Percentiles rank a stretch among this genome's conserved stretches.
Conservation (phyloP, 2,797 vertebrate genomes). For the Sebastes ruberrimus region DNA sequence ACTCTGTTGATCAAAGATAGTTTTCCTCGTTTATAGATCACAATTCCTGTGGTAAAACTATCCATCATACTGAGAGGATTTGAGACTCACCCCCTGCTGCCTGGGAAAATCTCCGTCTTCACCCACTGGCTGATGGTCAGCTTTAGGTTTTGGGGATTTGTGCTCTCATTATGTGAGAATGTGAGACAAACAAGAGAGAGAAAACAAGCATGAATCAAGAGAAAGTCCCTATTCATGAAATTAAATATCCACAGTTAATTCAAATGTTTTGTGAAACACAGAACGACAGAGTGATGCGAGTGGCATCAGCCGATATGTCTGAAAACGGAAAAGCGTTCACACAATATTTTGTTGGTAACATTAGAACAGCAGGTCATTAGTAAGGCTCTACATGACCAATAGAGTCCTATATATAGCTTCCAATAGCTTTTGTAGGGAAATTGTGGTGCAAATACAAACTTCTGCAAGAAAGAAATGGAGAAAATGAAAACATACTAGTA, state of each 20-base stretch:
- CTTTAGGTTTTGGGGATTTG: not conserved
- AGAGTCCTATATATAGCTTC: not conserved
- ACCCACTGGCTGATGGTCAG: not conserved
- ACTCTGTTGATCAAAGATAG: conserved; percentile 56
- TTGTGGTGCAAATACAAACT: not conserved
- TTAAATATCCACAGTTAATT: not conserved
- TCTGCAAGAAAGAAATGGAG: not conserved
- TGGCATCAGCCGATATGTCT: not conserved
- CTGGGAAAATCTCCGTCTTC: not conserved
- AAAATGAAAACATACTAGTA: not conserved
- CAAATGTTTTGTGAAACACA: not conserved
- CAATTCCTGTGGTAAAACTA: conserved; percentile 46
- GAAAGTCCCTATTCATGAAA: not conserved
- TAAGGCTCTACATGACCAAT: not conserved
- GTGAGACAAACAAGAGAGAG: not conserved
- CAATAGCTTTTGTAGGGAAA: not conserved
- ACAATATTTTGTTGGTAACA: not conserved
- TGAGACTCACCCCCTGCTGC: not conserved
- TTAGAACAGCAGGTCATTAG: not conserved
- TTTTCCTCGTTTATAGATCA: conserved; percentile 35
- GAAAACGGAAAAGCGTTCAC: not conserved
- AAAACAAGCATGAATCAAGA: not conserved
- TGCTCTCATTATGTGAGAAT: not conserved
- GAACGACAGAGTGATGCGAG: not conserved
- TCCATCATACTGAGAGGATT: not conserved